Conservation (phyloP, 2,113 vertebrate genomes). For the Anthoscopus minutus region DNA sequence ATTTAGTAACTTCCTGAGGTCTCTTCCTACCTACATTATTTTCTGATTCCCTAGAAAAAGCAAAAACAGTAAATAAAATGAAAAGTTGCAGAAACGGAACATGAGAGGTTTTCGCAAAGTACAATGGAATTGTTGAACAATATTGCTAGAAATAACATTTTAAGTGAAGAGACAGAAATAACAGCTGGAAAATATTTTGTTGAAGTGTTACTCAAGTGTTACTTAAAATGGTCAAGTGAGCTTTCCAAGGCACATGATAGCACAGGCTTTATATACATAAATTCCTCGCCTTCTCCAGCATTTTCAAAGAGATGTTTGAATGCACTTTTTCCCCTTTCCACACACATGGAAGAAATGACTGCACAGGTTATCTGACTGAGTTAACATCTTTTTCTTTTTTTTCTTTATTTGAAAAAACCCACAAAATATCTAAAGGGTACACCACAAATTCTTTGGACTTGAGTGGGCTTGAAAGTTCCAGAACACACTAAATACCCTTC, state of each 20-base stretch:
- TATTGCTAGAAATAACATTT: not conserved
- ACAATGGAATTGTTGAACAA: not conserved
- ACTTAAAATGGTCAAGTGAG: not conserved
- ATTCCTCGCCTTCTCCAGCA: not conserved
- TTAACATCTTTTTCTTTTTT: not conserved
- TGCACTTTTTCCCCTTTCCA: not conserved
- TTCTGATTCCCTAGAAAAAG: not conserved
- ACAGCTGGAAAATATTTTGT: not conserved
- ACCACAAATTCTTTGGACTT: not conserved
- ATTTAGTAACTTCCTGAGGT: not conserved
- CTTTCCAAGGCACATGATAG: not conserved
- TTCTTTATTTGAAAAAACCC: not conserved
- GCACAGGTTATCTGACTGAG: not conserved
- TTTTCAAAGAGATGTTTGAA: not conserved
- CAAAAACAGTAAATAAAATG: not conserved
- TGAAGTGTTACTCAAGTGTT: not conserved
- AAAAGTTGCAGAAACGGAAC: not conserved
- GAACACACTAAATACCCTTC: not conserved
- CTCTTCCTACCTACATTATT: not conserved
- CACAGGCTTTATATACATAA: not conserved
- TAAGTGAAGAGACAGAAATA: not conserved
- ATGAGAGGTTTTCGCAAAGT: not conserved
- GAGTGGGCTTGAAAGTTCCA: not conserved
- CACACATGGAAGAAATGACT: not conserved
- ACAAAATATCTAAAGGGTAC: not conserved